Conservation (phyloP, 2,888 invertebrate species). For the Cremastobaeus sp. region DNA sequence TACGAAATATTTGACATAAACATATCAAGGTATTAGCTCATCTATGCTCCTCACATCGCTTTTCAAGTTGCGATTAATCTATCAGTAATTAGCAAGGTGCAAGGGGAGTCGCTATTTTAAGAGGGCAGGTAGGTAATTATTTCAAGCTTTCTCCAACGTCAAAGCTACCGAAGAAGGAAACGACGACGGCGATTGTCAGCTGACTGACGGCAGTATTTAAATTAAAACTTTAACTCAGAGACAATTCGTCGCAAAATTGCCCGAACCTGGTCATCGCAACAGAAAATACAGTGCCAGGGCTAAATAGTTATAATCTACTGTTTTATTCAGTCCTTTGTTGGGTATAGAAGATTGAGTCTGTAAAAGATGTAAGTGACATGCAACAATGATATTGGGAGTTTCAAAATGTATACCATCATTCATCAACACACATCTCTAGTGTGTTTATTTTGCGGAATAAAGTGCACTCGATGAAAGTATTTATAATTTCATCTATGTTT, state of each 20-base stretch:
- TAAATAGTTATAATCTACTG: too few relatives aligned
- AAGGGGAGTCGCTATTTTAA: conserved; percentile 33
- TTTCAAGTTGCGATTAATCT: conserved; percentile 36
- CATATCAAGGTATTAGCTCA: conserved; percentile 53
- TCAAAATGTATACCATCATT: too few relatives aligned
- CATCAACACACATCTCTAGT: too few relatives aligned
- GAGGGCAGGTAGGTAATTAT: conserved; percentile 19
- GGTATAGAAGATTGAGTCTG: too few relatives aligned
- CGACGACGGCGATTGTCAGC: conserved; percentile 16
- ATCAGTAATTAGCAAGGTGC: conserved; percentile 50
- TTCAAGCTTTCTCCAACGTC: conserved; percentile 44
- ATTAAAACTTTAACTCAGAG: conserved; percentile 51
- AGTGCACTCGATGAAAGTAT: too few relatives aligned
- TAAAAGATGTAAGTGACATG: too few relatives aligned
- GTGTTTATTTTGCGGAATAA: too few relatives aligned
- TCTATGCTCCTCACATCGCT: conserved; percentile 39
- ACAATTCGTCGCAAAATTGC: conserved; percentile 41
- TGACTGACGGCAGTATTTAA: conserved; percentile 25
- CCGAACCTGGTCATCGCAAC: conserved; percentile 41
- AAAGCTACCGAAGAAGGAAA: conserved; percentile 46
- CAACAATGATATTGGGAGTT: too few relatives aligned
- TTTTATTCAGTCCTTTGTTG: too few relatives aligned
- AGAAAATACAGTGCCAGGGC: conserved; percentile 37
- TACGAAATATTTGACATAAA: conserved; percentile 53
- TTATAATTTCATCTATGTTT: too few relatives aligned